Evolutionary conservation across 2,113 vertebrate species (phyloP).

Genomic region (Nothocercus nigrocapillus): DNA sequence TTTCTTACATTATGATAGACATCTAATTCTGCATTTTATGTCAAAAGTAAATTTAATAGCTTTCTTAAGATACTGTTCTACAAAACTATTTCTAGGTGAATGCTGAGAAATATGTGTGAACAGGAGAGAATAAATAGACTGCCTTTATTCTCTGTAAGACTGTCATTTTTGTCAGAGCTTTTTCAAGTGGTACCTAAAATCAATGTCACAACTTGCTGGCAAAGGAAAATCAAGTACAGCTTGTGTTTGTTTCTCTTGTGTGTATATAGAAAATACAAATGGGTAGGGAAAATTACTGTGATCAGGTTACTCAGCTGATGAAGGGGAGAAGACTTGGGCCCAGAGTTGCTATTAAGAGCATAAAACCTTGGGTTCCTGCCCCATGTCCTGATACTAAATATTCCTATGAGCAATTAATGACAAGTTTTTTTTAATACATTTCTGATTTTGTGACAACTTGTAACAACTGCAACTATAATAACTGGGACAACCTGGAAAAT

Average conservation of each 20-base stretch:
- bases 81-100: neutral
- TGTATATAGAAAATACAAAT: neutral
- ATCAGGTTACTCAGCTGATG: neutral
- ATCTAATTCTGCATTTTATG: neutral
- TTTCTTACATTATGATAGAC: neutral
- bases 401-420: neutral
- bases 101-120: neutral
- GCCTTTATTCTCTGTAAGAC: neutral
- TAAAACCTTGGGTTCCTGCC: neutral
- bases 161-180: neutral
- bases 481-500: neutral
- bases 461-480: neutral
- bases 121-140: neutral
- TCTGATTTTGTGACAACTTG: fast-evolving
- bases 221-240: neutral
- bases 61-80: neutral
- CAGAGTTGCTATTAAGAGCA: neutral
- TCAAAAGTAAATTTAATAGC: neutral
- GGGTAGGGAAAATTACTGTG: neutral
- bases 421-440: neutral
- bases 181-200: neutral
- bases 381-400: neutral
- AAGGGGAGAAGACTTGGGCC: neutral
- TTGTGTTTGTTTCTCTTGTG: neutral
- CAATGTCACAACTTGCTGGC: neutral